Evolutionary conservation across 1,140 invertebrate genomes (phyloP).

Genomic region (Oryctes rhinoceros): DNA sequence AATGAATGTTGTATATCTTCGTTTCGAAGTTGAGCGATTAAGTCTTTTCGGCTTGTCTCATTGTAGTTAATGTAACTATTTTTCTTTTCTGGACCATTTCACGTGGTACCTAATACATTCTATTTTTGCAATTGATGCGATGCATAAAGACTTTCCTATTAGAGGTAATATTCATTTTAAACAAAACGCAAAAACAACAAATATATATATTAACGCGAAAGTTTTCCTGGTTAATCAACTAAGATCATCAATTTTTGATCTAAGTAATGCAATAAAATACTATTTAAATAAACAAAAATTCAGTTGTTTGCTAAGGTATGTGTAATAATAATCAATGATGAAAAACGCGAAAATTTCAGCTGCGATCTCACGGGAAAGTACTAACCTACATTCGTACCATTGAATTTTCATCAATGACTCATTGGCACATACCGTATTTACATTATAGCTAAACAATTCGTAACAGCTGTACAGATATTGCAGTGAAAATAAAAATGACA

Average conservation of each 20-base stretch:
- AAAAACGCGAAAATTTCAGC: background rate
- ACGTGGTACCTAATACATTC: no score
- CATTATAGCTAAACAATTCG: background rate
- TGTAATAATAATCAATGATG: background rate
- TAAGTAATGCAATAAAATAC: background rate
- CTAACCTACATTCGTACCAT: background rate
- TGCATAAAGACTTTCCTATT: no score
- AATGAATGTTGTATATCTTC: no score
- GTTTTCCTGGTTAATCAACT: background rate
- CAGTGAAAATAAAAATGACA: slow-evolving; percentile 11
- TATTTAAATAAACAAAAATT: background rate
- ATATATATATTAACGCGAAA: no score
- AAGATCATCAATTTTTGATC: background rate
- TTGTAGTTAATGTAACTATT: no score
- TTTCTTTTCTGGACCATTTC: no score
- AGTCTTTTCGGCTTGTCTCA: no score
- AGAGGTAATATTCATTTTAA: no score
- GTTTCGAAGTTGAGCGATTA: no score
- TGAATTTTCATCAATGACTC: background rate
- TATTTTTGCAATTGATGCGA: no score
- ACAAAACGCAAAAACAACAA: no score
- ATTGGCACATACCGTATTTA: background rate
- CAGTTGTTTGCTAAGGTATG: background rate
- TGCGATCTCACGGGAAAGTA: background rate
- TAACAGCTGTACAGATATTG: slow-evolving; percentile 4